Percentiles rank a stretch among this genome's conserved stretches.
Evolutionary conservation across 2,113 vertebrate species (phyloP).

Genomic region (Ptychochromis oligacanthus): DNA sequence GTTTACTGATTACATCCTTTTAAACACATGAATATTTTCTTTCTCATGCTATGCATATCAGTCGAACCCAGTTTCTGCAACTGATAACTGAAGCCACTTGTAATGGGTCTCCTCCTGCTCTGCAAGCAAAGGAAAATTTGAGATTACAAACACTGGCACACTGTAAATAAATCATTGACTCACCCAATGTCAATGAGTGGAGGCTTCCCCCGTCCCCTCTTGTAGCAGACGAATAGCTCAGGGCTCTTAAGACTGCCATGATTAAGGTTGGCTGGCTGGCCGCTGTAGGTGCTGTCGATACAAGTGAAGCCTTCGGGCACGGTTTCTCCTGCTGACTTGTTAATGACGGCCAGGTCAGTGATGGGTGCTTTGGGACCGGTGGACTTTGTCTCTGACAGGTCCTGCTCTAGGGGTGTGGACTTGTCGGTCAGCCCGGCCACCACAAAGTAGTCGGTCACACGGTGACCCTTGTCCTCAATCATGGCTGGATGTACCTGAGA

Average conservation of each 20-base stretch:
- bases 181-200: slow-evolving; percentile 95
- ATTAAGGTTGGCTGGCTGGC: slow-evolving; percentile 95
- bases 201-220: slow-evolving; percentile 88
- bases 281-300: slow-evolving; percentile 90
- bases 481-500: slow-evolving; percentile 84
- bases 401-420: slow-evolving; percentile 90
- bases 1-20: background rate
- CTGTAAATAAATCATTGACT: slow-evolving; percentile 57
- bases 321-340: slow-evolving; percentile 90
- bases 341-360: slow-evolving; percentile 95
- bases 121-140: background rate
- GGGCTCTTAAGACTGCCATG: slow-evolving; percentile 98
- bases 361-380: slow-evolving; percentile 93
- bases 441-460: slow-evolving; percentile 98
- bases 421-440: slow-evolving; percentile 96
- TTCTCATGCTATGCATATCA: background rate
- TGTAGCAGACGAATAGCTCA: slow-evolving; percentile 96
- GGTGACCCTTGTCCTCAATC: slow-evolving; percentile 96
- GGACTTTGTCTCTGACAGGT: slow-evolving; percentile 91
- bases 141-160: background rate
- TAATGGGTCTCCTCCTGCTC: background rate
- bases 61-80: background rate
- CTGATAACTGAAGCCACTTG: background rate
- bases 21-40: background rate
- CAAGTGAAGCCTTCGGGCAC: slow-evolving; percentile 97